Evolutionary conservation across 2,797 vertebrate genomes (phyloP).

Genomic region (Microchirus variegatus): DNA sequence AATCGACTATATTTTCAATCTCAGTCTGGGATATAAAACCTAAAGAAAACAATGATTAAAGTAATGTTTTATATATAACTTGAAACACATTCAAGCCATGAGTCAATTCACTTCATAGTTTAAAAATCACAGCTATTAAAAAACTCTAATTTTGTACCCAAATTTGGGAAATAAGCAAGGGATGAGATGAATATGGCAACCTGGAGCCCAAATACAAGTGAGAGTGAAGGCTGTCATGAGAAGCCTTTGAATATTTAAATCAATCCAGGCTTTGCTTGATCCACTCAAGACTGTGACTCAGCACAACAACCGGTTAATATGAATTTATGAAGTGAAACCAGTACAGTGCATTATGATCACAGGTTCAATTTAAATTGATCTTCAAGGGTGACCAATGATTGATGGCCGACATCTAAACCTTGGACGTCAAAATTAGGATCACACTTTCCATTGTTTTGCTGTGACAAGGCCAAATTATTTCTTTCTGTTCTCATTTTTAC

Average conservation of each 20-base stretch:
- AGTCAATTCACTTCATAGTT: conserved; percentile 10
- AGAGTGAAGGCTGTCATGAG: conserved; percentile 5
- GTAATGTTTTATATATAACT: background rate
- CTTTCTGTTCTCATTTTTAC: no score
- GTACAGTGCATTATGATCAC: no score
- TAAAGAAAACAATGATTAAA: conserved; percentile 1
- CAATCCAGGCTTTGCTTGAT: conserved; percentile 1
- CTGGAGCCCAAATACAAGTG: background rate
- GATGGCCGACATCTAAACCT: no score
- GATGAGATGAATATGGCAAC: background rate
- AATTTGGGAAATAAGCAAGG: conserved; percentile 30
- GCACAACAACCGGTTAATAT: conserved; percentile 32
- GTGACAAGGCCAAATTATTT: no score
- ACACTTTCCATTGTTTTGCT: no score
- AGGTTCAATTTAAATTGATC: no score
- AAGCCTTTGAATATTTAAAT: conserved; percentile 22
- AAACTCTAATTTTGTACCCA: conserved; percentile 20
- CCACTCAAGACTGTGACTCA: background rate
- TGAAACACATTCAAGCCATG: conserved; percentile 2
- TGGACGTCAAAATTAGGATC: no score
- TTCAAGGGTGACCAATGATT: no score
- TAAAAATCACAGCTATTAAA: conserved; percentile 5
- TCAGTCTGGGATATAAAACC: background rate
- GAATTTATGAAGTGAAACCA: background rate
- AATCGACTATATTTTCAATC: conserved; percentile 6